Base-by-base conservation (phyloP, 2,113 vertebrate species). In the Nothoprocta perdicaria region DNA sequence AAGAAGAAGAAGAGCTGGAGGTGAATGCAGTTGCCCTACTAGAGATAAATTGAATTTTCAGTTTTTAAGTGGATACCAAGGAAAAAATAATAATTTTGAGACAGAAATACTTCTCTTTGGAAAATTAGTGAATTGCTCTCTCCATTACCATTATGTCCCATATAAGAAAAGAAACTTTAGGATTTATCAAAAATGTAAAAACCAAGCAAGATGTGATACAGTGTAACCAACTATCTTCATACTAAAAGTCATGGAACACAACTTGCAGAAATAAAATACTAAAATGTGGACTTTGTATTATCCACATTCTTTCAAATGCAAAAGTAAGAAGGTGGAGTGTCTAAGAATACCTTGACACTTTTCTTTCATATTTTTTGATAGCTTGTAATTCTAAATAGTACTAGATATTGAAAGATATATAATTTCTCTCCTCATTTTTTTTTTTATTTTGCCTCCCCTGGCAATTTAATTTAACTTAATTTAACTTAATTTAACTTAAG, bases 1-100 rank as follows among this genome's bases (percentile, higher is more conserved):
- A 98, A 75, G 98, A 98, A 97, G 98, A 99, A 90, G 99, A 99
- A 90, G 99, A 99, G 90, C 97, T 98, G 83, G 98, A 99, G 99
- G 99, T 99, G 97, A 93, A 22, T 67, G 33, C 19, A 57, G 3
- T 65, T 85, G 24, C 46, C 26, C 21, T 88, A 12, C n/a, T 78
- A 46, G 50, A 38, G 24, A 61, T 45, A 3, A 12, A 29, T 46
- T 27, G 26, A 63, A 4, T 12, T 77, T 76, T 66, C 21, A 85
- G 12, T 41, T 23, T 29, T 45, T 41, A 90, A 76, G 8, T 7
- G 80, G 9, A 27, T 62, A 35, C 43, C 50, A 73, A 46, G 22
- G 48, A 67, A 76, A 67, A 60, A 2, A 48, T 22, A 22, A 48
- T 17, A 45, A 16, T 73, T 73, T 43, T 52, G 19, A 88, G 74